These are phyloP conservation scores for Sipunculus nudus DNA, from an alignment of 2,888 invertebrate species.

Conservation along the genomic window DNA sequence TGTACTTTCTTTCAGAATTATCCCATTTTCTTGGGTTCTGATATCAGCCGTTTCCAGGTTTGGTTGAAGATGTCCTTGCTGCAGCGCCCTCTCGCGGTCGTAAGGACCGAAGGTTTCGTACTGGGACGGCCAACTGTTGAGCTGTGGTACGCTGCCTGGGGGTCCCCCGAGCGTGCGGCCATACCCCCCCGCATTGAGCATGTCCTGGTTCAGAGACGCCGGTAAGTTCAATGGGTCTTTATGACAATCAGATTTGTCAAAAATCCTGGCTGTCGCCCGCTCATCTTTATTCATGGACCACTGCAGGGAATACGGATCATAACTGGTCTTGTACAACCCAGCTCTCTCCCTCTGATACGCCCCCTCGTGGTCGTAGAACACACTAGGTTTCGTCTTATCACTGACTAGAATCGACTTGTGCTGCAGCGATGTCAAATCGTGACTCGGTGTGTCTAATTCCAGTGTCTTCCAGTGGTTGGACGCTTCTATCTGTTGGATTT, in stretches of 20 bases:
- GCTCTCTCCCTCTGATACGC: constrained; percentile 57
- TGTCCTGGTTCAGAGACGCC: constrained; percentile 48
- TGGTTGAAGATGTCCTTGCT: constrained; percentile 52
- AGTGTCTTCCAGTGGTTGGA: constrained; percentile 55
- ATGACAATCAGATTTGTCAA: constrained; percentile 52
- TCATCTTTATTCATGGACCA: constrained; percentile 51
- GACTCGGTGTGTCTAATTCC: constrained; percentile 50
- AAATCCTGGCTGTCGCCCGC: constrained; percentile 47
- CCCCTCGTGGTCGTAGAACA: constrained; percentile 62
- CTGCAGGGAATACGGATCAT: constrained; percentile 54
- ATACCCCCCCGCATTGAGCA: constrained; percentile 47
- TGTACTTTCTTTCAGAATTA: constrained; percentile 49
- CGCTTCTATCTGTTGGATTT: constrained; percentile 60
- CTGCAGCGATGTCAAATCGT: constrained; percentile 54
- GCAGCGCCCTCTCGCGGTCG: constrained; percentile 38
- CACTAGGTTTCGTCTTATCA: constrained; percentile 45
- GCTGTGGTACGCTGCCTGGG: constrained; percentile 36
- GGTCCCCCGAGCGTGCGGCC: constrained; percentile 44
- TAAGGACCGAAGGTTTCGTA: constrained; percentile 33
- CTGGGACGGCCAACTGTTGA: constrained; percentile 28
- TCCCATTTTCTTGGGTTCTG: constrained; percentile 51
- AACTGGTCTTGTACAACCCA: constrained; percentile 60
- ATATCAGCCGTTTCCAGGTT: constrained; percentile 43
- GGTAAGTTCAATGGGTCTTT: constrained; percentile 52
- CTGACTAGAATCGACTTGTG: constrained; percentile 47